Evolutionary conservation across 2,888 invertebrate genomes (phyloP).

Genomic region (Hydropsyche betteni): DNA sequence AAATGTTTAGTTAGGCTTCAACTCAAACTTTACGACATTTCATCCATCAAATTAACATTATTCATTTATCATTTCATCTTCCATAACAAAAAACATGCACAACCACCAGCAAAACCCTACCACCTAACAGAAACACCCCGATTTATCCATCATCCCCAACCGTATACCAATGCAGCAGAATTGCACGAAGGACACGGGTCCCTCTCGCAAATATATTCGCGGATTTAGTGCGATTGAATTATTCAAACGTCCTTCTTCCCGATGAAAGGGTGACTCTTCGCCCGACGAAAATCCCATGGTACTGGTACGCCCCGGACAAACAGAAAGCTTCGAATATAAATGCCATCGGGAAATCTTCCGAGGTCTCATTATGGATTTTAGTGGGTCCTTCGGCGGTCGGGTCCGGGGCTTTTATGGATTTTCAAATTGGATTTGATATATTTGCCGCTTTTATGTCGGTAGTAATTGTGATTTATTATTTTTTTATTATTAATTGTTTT

Average conservation of each 20-base stretch:
- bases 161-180: not conserved
- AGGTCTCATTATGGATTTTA: slow-evolving; percentile 1
- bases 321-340: slow-evolving; percentile 14
- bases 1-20: too few species aligned
- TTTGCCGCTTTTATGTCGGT: not conserved
- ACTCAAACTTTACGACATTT: too few species aligned
- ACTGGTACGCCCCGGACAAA: not conserved
- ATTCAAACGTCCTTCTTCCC: slow-evolving; percentile 36
- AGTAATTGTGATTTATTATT: not conserved
- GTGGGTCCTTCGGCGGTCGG: not conserved
- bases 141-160: too few species aligned
- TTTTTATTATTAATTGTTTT: too few species aligned
- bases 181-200: not conserved
- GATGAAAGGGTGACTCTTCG: not conserved
- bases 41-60: too few species aligned
- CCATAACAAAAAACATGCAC: too few species aligned
- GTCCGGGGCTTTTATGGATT: not conserved
- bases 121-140: too few species aligned
- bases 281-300: not conserved
- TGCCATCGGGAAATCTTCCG: slow-evolving; percentile 16
- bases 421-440: not conserved
- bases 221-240: slow-evolving; percentile 43
- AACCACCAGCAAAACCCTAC: too few species aligned
- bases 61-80: too few species aligned
- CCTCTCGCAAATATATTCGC: slow-evolving; percentile 22